A percentile compares a stretch with the other conserved stretches of the same genome.
Evolutionary conservation across 2,797 vertebrate species (phyloP).

Genomic region (Arnoldichthys spilopterus): DNA sequence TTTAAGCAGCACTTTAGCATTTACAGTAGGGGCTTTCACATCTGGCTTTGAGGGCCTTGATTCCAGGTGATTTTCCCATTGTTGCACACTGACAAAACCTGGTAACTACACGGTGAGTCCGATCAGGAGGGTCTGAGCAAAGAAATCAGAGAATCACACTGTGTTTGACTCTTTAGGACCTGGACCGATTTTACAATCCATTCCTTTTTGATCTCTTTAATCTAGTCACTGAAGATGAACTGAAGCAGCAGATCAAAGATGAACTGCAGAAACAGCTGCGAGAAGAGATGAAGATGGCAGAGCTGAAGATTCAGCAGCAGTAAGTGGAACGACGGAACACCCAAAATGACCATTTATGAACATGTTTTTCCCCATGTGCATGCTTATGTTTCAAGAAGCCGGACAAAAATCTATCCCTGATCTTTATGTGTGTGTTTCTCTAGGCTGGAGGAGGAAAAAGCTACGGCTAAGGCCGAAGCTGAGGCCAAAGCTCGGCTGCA

Average conservation of each 20-base stretch:
- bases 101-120: no score
- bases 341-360: background rate
- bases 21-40: background rate
- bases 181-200: background rate
- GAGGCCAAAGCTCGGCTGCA: conserved; percentile 60
- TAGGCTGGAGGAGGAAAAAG: conserved; percentile 71
- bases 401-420: background rate
- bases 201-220: conserved; percentile 31
- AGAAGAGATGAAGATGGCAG: conserved; percentile 69
- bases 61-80: no score
- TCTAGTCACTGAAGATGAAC: conserved; percentile 65
- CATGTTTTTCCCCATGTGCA: background rate
- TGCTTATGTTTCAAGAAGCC: background rate
- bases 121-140: background rate
- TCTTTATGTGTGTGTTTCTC: conserved; percentile 9
- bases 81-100: no score
- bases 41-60: background rate
- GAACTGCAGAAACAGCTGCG: conserved; percentile 69
- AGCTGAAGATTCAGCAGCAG: conserved; percentile 68
- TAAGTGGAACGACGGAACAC: conserved; percentile 55
- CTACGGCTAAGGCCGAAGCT: conserved; percentile 60
- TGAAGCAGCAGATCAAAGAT: conserved; percentile 68
- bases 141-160: background rate
- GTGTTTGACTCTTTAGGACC: background rate
- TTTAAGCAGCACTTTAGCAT: background rate